Evolutionary conservation across 2,797 vertebrate species (phyloP).

Genomic region (Menidia menidia): DNA sequence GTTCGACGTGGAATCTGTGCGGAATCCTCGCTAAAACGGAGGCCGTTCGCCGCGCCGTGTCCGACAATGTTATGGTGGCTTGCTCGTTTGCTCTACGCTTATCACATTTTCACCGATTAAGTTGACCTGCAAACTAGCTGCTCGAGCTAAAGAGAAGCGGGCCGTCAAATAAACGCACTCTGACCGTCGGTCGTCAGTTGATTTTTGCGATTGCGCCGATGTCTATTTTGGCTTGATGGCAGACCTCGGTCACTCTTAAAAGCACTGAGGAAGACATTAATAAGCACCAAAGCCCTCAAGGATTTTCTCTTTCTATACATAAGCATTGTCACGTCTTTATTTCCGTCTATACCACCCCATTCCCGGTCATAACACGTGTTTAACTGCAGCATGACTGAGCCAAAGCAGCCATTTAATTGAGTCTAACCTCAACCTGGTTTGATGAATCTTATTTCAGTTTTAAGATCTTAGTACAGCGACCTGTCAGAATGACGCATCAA

Average conservation of each 20-base stretch:
- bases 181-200: slow-evolving; percentile 69
- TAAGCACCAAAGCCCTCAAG: too few relatives aligned
- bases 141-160: slow-evolving; percentile 42
- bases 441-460: neutral
- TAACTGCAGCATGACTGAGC: neutral
- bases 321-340: neutral
- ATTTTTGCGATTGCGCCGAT: slow-evolving; percentile 68
- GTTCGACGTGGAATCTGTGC: slow-evolving; percentile 58
- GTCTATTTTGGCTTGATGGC: slow-evolving; percentile 23
- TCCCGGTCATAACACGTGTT: too few relatives aligned
- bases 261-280: slow-evolving; percentile 45
- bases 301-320: slow-evolving; percentile 30
- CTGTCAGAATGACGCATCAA: slow-evolving; percentile 22
- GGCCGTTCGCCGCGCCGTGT: slow-evolving; percentile 59
- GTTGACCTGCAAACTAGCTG: slow-evolving; percentile 44
- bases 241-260: slow-evolving; percentile 67
- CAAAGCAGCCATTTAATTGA: slow-evolving; percentile 1
- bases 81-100: slow-evolving; percentile 13
- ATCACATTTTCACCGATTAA: slow-evolving; percentile 11
- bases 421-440: slow-evolving; percentile 6
- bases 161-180: slow-evolving; percentile 52
- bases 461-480: slow-evolving; percentile 13
- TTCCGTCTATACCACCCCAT: slow-evolving; percentile 7
- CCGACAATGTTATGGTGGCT: slow-evolving; percentile 35
- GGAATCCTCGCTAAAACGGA: slow-evolving; percentile 61